These are phyloP conservation scores for Hippocampus guttulatus DNA, from an alignment of 2,113 vertebrate species.

Conservation along the genomic window DNA sequence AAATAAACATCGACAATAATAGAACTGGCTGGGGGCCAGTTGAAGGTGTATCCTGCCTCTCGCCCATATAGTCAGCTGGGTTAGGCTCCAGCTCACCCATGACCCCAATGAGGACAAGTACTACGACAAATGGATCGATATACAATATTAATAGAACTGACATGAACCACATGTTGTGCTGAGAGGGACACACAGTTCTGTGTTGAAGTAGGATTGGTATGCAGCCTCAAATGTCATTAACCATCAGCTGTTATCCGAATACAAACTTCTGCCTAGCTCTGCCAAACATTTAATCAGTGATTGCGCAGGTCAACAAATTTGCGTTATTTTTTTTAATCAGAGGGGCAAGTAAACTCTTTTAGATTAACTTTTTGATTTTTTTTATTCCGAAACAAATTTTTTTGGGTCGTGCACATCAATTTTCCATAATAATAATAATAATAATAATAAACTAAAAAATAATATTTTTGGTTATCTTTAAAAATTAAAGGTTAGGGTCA, in stretches of 20 bases:
- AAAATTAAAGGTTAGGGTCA: too few species aligned
- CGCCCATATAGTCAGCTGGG: too few species aligned
- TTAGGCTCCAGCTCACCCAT: background rate
- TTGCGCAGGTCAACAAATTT: background rate
- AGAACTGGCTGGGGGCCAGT: background rate
- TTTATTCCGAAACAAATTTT: too few species aligned
- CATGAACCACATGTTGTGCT: background rate
- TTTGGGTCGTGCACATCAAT: too few species aligned
- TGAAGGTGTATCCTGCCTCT: background rate
- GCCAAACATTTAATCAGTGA: too few species aligned
- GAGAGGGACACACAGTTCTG: background rate
- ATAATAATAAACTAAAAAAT: too few species aligned
- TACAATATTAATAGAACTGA: background rate
- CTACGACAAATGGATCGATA: background rate
- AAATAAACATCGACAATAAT: background rate
- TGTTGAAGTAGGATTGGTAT: background rate
- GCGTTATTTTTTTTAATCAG: too few species aligned
- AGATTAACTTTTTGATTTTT: too few species aligned
- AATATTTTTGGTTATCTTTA: too few species aligned
- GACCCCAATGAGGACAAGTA: background rate
- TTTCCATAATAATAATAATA: too few species aligned
- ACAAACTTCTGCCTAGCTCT: too few species aligned
- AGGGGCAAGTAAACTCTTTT: too few species aligned
- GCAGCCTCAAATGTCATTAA: background rate
- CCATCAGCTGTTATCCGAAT: background rate